phyloP scores from a whole-genome alignment of 2,797 vertebrate genomes.

The Lutjanus campechanus region DNA sequence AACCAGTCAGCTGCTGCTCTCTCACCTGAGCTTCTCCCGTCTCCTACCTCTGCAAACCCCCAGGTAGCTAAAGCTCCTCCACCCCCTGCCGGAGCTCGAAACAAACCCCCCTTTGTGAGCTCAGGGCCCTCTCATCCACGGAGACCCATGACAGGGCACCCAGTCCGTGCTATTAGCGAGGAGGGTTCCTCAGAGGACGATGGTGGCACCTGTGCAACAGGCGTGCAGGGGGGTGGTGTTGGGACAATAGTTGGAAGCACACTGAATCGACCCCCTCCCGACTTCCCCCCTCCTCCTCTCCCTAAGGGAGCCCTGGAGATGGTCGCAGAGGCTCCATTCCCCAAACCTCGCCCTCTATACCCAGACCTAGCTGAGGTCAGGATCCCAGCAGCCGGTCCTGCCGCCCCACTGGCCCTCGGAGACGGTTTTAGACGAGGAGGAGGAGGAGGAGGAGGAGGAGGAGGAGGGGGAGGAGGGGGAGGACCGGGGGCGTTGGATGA shows the following conservation, averaged over 20 bases:
- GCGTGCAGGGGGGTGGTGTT: conserved; percentile 46
- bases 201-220: conserved; percentile 47
- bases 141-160: conserved; percentile 63
- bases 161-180: conserved; percentile 82
- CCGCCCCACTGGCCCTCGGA: conserved; percentile 46
- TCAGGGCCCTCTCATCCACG: conserved; percentile 58
- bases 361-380: conserved; percentile 84
- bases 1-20: conserved; percentile 90
- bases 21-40: conserved; percentile 85
- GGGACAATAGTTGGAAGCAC: conserved; percentile 71
- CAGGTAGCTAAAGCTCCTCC: conserved; percentile 74
- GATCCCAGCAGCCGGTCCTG: conserved; percentile 69
- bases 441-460: conserved; percentile 35
- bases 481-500: conserved; percentile 87
- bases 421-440: conserved; percentile 76
- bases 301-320: conserved; percentile 89
- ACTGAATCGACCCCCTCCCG: conserved; percentile 92
- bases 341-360: conserved; percentile 81
- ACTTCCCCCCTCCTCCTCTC: conserved; percentile 94
- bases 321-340: conserved; percentile 80
- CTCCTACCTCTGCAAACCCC: conserved; percentile 69
- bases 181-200: conserved; percentile 91
- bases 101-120: conserved; percentile 83
- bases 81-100: conserved; percentile 77
- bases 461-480: conserved; percentile 54